These are phyloP conservation scores for Macaria notata DNA, from an alignment of 2,888 invertebrate species.

Conservation along the genomic window DNA sequence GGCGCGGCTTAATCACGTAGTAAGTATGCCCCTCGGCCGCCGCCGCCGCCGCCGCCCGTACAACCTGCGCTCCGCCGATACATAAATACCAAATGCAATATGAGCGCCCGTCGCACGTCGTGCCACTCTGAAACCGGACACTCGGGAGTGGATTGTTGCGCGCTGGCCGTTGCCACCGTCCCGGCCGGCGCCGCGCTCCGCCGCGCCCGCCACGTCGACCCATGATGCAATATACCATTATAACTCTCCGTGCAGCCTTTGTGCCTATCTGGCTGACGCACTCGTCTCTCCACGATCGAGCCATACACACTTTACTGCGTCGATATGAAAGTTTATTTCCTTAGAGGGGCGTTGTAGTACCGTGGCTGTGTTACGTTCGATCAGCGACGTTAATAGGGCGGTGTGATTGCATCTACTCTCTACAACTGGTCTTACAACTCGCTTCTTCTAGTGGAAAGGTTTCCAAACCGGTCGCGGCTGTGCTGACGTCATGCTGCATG, in stretches of 20 bases:
- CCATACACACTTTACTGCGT: conserved; percentile 27
- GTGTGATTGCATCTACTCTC: conserved; percentile 44
- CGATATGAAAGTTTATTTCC: conserved; percentile 44
- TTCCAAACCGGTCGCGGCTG: conserved; percentile 55
- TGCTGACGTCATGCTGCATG: conserved; percentile 50
- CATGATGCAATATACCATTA: conserved; percentile 60
- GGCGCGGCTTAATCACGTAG: conserved; percentile 80
- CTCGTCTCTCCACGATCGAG: conserved; percentile 39
- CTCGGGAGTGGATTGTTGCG: conserved; percentile 75
- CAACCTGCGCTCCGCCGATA: conserved; percentile 75
- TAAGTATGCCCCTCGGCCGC: conserved; percentile 75
- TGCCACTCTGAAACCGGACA: conserved; percentile 81
- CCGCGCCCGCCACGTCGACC: conserved; percentile 40
- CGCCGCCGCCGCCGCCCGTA: conserved; percentile 54
- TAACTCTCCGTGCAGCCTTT: conserved; percentile 38
- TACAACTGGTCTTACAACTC: conserved; percentile 54
- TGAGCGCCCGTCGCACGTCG: conserved; percentile 66
- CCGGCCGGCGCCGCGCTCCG: conserved; percentile 25
- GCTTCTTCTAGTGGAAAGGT: conserved; percentile 54
- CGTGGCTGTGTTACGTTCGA: conserved; percentile 33
- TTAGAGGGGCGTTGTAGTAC: conserved; percentile 32
- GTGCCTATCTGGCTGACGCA: conserved; percentile 48
- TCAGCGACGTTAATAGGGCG: conserved; percentile 39
- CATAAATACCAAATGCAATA: conserved; percentile 77
- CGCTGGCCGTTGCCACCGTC: conserved; percentile 66